These are phyloP conservation scores for Hydractinia symbiolongicarpus DNA, from an alignment of 30 jellyfish, hydroid and myxozoan species.

Conservation along the genomic window DNA sequence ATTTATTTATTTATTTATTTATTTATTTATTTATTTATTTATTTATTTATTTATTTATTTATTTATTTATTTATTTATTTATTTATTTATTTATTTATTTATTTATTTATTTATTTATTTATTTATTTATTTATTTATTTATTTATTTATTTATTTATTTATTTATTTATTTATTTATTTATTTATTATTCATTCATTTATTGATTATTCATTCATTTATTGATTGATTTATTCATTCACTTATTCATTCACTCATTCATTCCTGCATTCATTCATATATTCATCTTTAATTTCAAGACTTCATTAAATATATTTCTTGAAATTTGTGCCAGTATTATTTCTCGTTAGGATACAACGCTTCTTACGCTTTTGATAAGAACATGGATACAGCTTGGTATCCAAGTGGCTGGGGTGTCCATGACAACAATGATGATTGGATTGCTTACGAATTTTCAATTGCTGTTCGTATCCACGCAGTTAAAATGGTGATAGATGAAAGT, in stretches of 20 bases:
- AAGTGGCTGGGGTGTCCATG: slow-evolving; percentile 85
- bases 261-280: no score
- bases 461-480: slow-evolving; percentile 62
- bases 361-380: slow-evolving; percentile 74
- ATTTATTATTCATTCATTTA: no score
- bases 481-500: slow-evolving; percentile 44
- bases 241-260: no score
- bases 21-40: no score
- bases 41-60: no score
- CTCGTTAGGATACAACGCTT: slow-evolving; percentile 58
- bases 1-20: neutral
- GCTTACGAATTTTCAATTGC: slow-evolving; percentile 88
- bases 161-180: neutral
- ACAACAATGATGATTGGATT: slow-evolving; percentile 83
- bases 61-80: neutral
- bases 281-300: no score
- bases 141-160: neutral
- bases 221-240: no score
- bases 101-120: neutral
- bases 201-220: no score
- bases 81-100: neutral
- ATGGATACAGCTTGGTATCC: slow-evolving; percentile 89
- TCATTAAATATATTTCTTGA: no score
- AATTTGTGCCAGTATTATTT: no score
- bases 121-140: neutral